Conservation (phyloP, 1,140 invertebrate genomes). For the Theocolax elegans region DNA sequence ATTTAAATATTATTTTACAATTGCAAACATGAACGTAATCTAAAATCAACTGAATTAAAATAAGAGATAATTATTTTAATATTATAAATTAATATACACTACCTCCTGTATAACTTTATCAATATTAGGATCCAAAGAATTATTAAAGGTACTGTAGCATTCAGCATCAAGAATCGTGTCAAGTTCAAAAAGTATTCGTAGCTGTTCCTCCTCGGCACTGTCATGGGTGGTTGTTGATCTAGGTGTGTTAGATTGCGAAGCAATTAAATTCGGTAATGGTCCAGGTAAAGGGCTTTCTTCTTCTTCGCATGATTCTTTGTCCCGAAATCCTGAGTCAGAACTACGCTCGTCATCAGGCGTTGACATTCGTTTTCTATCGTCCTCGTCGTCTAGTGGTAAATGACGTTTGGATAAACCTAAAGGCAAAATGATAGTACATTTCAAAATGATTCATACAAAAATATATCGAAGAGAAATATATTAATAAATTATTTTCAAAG, state of each 20-base stretch:
- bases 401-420: constrained; percentile 26
- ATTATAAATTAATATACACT: no score
- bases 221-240: constrained; percentile 33
- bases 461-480: not conserved
- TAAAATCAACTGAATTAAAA: constrained; percentile 9
- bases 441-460: not conserved
- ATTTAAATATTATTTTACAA: no score
- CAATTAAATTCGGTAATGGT: constrained; percentile 28
- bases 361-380: constrained; percentile 63
- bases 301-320: constrained; percentile 69
- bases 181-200: constrained; percentile 59
- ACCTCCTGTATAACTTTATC: no score
- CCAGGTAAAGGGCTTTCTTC: constrained; percentile 61
- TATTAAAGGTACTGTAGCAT: constrained; percentile 54
- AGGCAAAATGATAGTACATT: not conserved
- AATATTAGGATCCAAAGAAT: constrained; percentile 46
- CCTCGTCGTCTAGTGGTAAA: constrained; percentile 59
- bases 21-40: not conserved
- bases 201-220: constrained; percentile 59
- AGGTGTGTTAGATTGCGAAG: constrained; percentile 35
- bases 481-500: not conserved
- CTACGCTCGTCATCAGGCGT: constrained; percentile 70
- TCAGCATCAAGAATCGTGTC: constrained; percentile 64
- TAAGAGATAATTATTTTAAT: not conserved
- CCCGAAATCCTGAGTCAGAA: constrained; percentile 69